Evolutionary conservation across 2,888 invertebrate species (phyloP).

Genomic region (Oligia strigilis): DNA sequence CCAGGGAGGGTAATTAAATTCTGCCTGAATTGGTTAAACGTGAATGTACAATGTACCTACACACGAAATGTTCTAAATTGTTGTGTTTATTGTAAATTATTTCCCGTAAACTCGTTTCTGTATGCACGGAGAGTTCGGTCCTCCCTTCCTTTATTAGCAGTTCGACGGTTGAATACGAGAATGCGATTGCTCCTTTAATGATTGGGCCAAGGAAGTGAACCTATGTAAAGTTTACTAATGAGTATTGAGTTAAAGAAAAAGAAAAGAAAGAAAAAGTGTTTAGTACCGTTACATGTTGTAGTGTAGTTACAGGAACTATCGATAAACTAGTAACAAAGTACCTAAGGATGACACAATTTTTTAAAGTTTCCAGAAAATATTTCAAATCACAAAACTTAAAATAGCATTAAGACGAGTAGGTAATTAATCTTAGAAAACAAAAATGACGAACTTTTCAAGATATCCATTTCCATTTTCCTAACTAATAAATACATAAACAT

Average conservation of each 20-base stretch:
- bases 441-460: neutral
- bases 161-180: constrained; percentile 38
- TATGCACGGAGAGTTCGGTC: constrained; percentile 37
- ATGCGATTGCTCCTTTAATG: constrained; percentile 22
- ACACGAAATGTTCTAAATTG: constrained; percentile 62
- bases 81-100: constrained; percentile 52
- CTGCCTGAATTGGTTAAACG: constrained; percentile 66
- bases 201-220: constrained; percentile 3
- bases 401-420: neutral
- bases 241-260: neutral
- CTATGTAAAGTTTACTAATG: neutral
- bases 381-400: neutral
- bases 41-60: constrained; percentile 57
- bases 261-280: too few relatives aligned
- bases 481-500: constrained; percentile 20
- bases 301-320: neutral
- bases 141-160: constrained; percentile 34
- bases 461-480: neutral
- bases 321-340: neutral
- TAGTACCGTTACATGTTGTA: too few relatives aligned
- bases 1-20: constrained; percentile 74
- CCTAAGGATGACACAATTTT: neutral
- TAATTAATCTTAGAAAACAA: neutral
- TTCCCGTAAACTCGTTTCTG: constrained; percentile 36
- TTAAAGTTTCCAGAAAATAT: neutral